Base-by-base conservation (phyloP, 2,113 vertebrate genomes). In the Nipponia nippon region DNA sequence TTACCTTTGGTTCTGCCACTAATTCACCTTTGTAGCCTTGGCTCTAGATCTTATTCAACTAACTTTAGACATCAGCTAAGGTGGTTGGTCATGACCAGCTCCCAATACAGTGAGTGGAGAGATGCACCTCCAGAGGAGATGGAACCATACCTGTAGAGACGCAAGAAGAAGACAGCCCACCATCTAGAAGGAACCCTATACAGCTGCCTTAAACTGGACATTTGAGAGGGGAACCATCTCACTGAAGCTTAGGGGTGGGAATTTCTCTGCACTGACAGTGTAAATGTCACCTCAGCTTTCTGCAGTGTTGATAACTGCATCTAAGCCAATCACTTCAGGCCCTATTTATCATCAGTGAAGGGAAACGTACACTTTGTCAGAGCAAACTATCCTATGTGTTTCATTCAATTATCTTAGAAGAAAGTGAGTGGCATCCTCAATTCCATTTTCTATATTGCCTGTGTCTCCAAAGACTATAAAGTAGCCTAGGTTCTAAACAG, bases 271-370 rank as follows among this genome's bases (percentile, higher is more conserved):
- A 4, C 22, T 12, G 14, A 15, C 2, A 7, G 21, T 18, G 36
- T 38, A 15, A 59, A 12, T 21, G 38, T 19, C 67, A 63, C 27
- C 16, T 6, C 63, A 86, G 27, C 11, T 36, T 2, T 15, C 62
- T 46, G 30, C 30, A 20, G 10, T 2, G 14, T 36, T 32, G 47
- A 11, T 29, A 50, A 5, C 20, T 38, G 19, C 56, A 50, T 6
- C n/a, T 8, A 6, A 65, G 6, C 8, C 27, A 6, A 13, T 23
- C 38, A 1, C 16, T 49, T 9, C 36, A 12, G 42, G 29, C 4
- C 16, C 26, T 7, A 4, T 9, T 47, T n/a, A 1, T 36, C 12
- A 6, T 1, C 22, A n/a, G 22, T 2, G 13, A 5, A 11, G 52
- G 27, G 20, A 84, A 72, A 59, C 5, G 9, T 4, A 40, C 7